Conservation (phyloP, 1,140 invertebrate genomes). For the Drosophila quadrilineata region DNA sequence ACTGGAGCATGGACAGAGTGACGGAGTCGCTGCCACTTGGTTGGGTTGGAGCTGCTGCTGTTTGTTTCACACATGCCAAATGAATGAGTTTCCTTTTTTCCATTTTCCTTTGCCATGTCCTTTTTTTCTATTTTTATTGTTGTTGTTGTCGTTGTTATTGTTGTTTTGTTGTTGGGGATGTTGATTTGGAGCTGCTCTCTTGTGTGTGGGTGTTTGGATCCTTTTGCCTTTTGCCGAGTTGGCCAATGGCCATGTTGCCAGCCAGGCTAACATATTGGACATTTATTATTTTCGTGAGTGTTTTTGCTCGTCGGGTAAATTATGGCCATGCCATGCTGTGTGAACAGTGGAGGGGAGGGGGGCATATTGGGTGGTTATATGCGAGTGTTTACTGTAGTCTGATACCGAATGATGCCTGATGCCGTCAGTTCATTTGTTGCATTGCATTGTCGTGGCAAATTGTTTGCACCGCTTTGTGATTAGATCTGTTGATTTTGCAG, state of each 20-base stretch:
- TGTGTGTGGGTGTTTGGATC: slow-evolving; percentile 31
- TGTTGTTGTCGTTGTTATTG: slow-evolving; percentile 11
- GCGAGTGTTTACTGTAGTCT: too few relatives aligned
- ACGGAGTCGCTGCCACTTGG: slow-evolving; percentile 3
- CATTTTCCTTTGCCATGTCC: too few relatives aligned
- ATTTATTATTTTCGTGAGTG: slow-evolving; percentile 80
- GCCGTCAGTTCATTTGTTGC: slow-evolving; percentile 31
- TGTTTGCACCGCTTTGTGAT: slow-evolving; percentile 51
- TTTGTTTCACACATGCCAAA: slow-evolving; percentile 73
- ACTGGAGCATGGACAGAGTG: slow-evolving; percentile 19
- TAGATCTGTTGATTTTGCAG: slow-evolving; percentile 40
- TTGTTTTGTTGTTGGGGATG: slow-evolving; percentile 37
- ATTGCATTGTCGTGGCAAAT: slow-evolving; percentile 34
- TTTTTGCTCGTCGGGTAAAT: slow-evolving; percentile 75
- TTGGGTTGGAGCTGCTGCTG: slow-evolving; percentile 14
- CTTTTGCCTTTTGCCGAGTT: slow-evolving; percentile 56
- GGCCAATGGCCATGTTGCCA: slow-evolving; percentile 56
- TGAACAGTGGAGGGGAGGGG: neutral
- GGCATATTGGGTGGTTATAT: slow-evolving; percentile 2
- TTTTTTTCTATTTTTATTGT: slow-evolving; percentile 28
- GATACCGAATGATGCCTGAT: too few relatives aligned
- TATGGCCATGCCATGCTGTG: slow-evolving; percentile 34
- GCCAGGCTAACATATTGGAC: slow-evolving; percentile 76
- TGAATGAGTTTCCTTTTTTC: too few relatives aligned
- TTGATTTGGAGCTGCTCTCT: slow-evolving; percentile 52